A percentile compares a stretch with the other conserved stretches of the same genome.
These are phyloP conservation scores for Rhopalosiphum maidis DNA, from an alignment of 1,140 invertebrate genomes.

Conservation along the genomic window DNA sequence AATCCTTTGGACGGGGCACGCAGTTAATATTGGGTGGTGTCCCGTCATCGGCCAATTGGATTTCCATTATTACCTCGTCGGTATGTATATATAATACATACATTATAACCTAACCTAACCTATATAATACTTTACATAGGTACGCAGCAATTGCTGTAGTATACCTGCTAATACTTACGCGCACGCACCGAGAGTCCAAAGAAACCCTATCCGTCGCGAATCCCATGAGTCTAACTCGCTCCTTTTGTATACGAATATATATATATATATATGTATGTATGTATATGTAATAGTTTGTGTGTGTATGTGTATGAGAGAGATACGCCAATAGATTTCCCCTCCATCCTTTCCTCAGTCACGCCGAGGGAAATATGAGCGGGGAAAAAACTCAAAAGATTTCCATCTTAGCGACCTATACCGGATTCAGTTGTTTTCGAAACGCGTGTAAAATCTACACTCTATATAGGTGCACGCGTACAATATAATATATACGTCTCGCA, in stretches of 20 bases:
- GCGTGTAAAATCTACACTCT: not conserved
- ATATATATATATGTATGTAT: not conserved
- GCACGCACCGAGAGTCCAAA: not conserved
- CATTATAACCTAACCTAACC: too few species aligned
- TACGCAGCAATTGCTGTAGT: not conserved
- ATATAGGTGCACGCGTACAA: not conserved
- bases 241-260: not conserved
- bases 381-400: slow-evolving; percentile 3
- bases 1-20: slow-evolving; percentile 31
- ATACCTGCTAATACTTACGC: not conserved
- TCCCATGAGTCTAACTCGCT: too few species aligned
- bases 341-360: not conserved
- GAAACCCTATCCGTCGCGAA: slow-evolving; percentile 6
- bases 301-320: not conserved
- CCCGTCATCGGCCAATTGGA: not conserved
- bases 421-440: not conserved
- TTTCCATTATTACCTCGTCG: slow-evolving; percentile 15
- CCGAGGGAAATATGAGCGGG: not conserved
- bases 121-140: not conserved
- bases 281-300: not conserved
- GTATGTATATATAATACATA: not conserved
- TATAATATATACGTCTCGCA: not conserved
- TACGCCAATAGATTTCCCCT: not conserved
- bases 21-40: slow-evolving; percentile 37
- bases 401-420: not conserved